Conservation (phyloP, 2,888 invertebrate genomes). For the Drosophila mettleri region DNA sequence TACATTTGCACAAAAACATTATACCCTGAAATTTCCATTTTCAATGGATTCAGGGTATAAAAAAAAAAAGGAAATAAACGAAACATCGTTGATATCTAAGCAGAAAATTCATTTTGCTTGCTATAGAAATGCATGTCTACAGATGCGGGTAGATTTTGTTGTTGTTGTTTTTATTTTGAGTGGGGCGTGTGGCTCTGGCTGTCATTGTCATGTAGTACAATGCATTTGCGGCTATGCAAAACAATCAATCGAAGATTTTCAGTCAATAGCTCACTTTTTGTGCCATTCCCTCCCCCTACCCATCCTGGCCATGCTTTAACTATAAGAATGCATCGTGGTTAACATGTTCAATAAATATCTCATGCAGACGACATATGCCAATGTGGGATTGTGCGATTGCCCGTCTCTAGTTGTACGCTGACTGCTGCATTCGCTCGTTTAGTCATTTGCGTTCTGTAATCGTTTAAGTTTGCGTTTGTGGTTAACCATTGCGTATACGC, state of each 20-base stretch:
- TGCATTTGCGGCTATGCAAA: conserved; percentile 56
- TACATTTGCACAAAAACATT: too few relatives aligned
- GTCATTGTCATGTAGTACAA: conserved; percentile 66
- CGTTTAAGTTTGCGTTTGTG: conserved; percentile 39
- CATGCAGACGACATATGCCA: conserved; percentile 49
- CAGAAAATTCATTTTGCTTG: conserved; percentile 61
- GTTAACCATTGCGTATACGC: conserved; percentile 52
- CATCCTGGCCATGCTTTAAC: neutral
- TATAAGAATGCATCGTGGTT: conserved; percentile 16
- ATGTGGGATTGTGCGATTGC: conserved; percentile 12
- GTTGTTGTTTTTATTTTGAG: neutral
- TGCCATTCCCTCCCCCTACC: neutral
- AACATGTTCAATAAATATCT: conserved; percentile 57
- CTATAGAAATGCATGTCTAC: conserved; percentile 25
- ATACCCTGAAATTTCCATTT: too few relatives aligned
- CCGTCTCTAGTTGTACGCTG: conserved; percentile 13
- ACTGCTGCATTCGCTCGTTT: conserved; percentile 50
- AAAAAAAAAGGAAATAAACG: too few relatives aligned
- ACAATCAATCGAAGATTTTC: conserved; percentile 64
- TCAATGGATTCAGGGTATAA: too few relatives aligned
- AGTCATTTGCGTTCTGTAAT: conserved; percentile 25
- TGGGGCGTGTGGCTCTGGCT: conserved; percentile 26
- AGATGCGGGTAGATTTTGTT: neutral
- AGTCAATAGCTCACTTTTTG: conserved; percentile 42
- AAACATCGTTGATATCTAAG: conserved; percentile 41